These are phyloP conservation scores for Megalops atlanticus DNA, from an alignment of 2,113 vertebrate genomes.

Conservation along the genomic window DNA sequence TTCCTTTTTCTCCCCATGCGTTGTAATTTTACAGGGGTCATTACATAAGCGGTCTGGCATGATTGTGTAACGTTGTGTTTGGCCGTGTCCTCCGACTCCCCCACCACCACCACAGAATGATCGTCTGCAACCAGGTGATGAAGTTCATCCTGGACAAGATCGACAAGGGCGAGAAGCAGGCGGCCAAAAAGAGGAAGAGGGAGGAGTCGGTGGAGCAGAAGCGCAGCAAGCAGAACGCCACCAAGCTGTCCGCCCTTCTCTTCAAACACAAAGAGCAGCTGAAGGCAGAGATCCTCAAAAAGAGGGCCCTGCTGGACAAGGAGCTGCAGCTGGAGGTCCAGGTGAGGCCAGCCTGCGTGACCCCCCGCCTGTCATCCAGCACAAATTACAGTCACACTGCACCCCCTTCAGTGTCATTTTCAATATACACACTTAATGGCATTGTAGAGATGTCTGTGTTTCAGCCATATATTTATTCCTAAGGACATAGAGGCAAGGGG, in stretches of 20 bases:
- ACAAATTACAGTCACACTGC: not conserved
- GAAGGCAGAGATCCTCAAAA: constrained; percentile 94
- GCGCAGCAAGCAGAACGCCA: constrained; percentile 92
- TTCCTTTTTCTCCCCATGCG: not conserved
- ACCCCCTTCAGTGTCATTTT: not conserved
- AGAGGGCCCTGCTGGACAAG: constrained; percentile 95
- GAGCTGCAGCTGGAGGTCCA: constrained; percentile 95
- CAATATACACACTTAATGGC: not conserved
- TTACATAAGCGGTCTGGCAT: not conserved
- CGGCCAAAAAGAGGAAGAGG: constrained; percentile 91
- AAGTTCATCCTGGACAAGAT: constrained; percentile 98
- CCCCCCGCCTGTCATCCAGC: not conserved
- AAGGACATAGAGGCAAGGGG: not conserved
- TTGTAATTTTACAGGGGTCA: not conserved
- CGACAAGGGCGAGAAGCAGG: constrained; percentile 97
- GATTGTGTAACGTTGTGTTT: constrained; percentile 50
- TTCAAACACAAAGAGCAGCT: constrained; percentile 98
- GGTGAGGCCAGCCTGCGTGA: constrained; percentile 63
- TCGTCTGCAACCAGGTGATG: constrained; percentile 99
- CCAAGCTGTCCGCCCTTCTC: constrained; percentile 90
- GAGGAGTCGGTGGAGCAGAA: constrained; percentile 97
- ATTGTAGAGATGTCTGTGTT: not conserved
- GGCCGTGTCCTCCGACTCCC: not conserved
- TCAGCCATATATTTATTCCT: not conserved
- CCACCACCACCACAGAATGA: constrained; percentile 79